Conservation (phyloP, 2,113 vertebrate genomes). For the Acrocephalus kingi region DNA sequence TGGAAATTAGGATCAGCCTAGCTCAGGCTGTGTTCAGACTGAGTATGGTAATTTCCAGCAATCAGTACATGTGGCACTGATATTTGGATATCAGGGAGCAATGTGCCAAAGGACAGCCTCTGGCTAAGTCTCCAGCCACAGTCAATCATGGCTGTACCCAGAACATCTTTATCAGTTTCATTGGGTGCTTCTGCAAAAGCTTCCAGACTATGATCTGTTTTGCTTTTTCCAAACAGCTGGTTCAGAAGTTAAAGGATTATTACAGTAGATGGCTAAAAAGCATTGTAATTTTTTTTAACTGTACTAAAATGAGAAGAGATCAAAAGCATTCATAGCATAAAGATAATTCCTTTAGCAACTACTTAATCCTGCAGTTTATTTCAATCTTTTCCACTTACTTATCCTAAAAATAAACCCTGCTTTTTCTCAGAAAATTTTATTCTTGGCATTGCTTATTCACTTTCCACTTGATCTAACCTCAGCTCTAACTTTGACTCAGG, state of each 20-base stretch:
- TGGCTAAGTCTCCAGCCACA: background rate
- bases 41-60: background rate
- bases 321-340: background rate
- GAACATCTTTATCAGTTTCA: background rate
- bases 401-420: background rate
- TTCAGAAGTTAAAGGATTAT: background rate
- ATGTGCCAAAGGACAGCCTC: background rate
- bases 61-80: background rate
- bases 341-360: background rate
- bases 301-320: background rate
- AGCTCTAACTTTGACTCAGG: background rate
- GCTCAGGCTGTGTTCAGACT: background rate
- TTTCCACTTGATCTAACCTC: background rate
- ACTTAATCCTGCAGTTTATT: constrained; percentile 1
- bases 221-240: background rate
- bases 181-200: background rate
- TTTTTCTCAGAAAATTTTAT: background rate
- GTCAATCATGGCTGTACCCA: background rate
- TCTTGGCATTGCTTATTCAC: background rate
- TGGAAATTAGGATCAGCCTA: background rate
- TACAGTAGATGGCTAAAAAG: background rate
- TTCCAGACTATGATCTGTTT: background rate
- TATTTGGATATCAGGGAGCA: background rate
- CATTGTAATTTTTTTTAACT: background rate
- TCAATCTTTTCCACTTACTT: background rate